Conservation (phyloP, 2,113 vertebrate genomes). For the Psilopsiagon aurifrons region DNA sequence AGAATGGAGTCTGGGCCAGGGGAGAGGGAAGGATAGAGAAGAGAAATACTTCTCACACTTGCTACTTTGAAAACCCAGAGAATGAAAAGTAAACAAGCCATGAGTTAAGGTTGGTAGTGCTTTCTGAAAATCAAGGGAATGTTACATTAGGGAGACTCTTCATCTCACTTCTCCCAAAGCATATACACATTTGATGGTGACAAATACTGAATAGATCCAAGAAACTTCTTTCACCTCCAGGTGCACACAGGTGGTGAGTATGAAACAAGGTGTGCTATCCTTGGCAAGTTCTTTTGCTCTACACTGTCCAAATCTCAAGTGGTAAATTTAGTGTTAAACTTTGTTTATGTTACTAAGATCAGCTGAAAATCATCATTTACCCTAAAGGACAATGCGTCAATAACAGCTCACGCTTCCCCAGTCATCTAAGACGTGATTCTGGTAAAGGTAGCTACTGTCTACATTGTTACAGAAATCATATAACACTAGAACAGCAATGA, state of each 20-base stretch:
- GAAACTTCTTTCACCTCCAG: not conserved
- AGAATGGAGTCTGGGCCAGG: not conserved
- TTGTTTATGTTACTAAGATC: not conserved
- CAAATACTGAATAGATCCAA: not conserved
- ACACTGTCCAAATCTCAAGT: not conserved
- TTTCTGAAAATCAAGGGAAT: not conserved
- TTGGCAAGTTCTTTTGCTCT: not conserved
- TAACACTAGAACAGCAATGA: not conserved
- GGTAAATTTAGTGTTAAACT: not conserved
- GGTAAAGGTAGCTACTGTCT: not conserved
- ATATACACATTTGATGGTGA: not conserved
- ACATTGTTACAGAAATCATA: not conserved
- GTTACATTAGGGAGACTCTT: not conserved
- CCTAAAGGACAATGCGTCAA: not conserved
- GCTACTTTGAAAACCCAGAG: not conserved
- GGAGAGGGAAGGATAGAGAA: no score
- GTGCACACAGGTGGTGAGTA: not conserved
- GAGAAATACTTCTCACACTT: not conserved
- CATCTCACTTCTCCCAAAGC: not conserved
- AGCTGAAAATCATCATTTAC: not conserved
- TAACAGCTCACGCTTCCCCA: not conserved
- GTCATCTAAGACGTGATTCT: not conserved
- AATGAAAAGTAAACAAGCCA: not conserved
- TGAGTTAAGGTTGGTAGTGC: not conserved
- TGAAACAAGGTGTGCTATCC: not conserved